Evolutionary conservation across 2,888 invertebrate species (phyloP), one percentile per base, ranked within the genome.

Genomic region (Leptinotarsa rubiginosa): DNA sequence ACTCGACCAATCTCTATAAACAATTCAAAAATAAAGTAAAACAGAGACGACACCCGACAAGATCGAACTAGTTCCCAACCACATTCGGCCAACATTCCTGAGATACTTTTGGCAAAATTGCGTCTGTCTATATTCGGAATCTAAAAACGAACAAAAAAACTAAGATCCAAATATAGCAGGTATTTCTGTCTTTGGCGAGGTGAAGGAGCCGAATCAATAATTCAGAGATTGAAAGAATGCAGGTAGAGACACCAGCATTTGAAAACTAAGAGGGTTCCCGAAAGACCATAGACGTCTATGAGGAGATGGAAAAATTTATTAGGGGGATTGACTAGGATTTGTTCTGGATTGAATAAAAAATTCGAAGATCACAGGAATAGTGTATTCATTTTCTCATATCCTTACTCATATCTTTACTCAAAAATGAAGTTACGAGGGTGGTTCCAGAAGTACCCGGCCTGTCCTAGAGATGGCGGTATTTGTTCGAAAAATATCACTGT

Each of bases 141-240:
- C 65, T 49, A 70, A 77, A 74, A 76, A 76, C 56, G 65, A 75
- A 52, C 41, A 67, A 41, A 75, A 31, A 74, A 72, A 69, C 49
- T 54, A 20, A 31, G 62, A 72, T 66, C 69, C 65, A 64, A 66
- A 31, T 68, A 68, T 72, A 74, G 72, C 72, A 72, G 76, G 77
- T 73, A 77, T 71, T 70, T 75, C 75, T 77, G 73, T 73, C 75
- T 66, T 71, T 70, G 72, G 72, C 65, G 70, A 75, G 70, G 67
- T 69, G 67, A 69, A 64, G 25, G 64, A 64, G 64, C 47, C 47
- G 66, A 72, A 70, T 75, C 69, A 67, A 75, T 75, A 73, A 75
- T 75, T 75, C 72, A 69, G 65, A 47, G 47, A 67, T 18, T 54
- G 31, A n/a, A n/a, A 65, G 75, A 72, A 75, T 66, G 65, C 75